A percentile compares a stretch with the other conserved stretches of the same genome.
Conservation (phyloP, 2,888 invertebrate species). For the Acleris cristana region DNA sequence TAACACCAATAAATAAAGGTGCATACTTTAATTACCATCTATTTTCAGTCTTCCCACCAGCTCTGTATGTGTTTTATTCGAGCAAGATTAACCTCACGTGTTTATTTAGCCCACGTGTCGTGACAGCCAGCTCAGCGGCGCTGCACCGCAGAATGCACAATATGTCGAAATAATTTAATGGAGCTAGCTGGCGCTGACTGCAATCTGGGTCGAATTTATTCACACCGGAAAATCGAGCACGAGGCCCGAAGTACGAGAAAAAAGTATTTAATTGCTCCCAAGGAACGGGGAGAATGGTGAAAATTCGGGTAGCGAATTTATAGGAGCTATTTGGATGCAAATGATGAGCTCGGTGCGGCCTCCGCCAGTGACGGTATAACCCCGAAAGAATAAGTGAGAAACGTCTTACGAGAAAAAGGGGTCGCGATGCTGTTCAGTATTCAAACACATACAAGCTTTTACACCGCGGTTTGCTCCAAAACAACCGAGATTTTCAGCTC, state of each 20-base stretch:
- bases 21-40: too few species aligned
- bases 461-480: slow-evolving; percentile 26
- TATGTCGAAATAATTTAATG: slow-evolving; percentile 69
- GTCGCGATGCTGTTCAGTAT: slow-evolving; percentile 70
- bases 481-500: slow-evolving; percentile 24
- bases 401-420: slow-evolving; percentile 74
- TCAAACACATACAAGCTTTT: slow-evolving; percentile 57
- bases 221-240: slow-evolving; percentile 68
- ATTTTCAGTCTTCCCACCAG: too few species aligned
- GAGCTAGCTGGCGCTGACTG: slow-evolving; percentile 62
- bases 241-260: slow-evolving; percentile 63
- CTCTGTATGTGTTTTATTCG: too few species aligned
- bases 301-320: slow-evolving; percentile 82
- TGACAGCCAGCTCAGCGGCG: slow-evolving; percentile 11
- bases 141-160: slow-evolving; percentile 48
- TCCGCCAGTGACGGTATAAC: slow-evolving; percentile 69
- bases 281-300: slow-evolving; percentile 77
- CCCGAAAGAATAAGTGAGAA: slow-evolving; percentile 81
- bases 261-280: slow-evolving; percentile 83
- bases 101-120: slow-evolving; percentile 8
- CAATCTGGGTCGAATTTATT: slow-evolving; percentile 77
- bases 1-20: too few species aligned
- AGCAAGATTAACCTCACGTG: background rate
- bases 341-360: slow-evolving; percentile 77
- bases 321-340: slow-evolving; percentile 83